A percentile compares a stretch with the other conserved stretches of the same genome.
These are phyloP conservation scores for Trichomycterus rosablanca DNA, from an alignment of 2,113 vertebrate species.

Conservation along the genomic window DNA sequence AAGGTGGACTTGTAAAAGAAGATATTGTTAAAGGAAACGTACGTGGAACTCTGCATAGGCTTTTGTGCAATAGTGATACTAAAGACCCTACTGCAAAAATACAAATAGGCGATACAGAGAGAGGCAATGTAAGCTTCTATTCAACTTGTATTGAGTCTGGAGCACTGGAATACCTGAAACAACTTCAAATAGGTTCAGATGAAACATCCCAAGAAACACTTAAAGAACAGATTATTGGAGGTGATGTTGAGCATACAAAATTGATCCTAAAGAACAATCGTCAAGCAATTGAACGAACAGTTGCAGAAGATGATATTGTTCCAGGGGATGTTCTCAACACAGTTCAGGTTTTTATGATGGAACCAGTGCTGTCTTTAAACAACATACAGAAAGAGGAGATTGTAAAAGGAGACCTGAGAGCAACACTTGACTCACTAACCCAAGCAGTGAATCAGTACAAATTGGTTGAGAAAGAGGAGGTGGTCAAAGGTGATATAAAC, in stretches of 20 bases:
- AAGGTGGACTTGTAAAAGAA: conserved; percentile 61
- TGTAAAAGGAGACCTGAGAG: conserved; percentile 77
- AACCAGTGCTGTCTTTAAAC: conserved; percentile 59
- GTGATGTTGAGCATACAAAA: conserved; percentile 79
- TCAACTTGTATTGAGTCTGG: conserved; percentile 89
- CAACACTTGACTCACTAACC: conserved; percentile 74
- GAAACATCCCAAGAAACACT: conserved; percentile 53
- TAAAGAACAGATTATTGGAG: conserved; percentile 74
- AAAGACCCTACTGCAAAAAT: conserved; percentile 64
- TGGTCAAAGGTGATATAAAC: conserved; percentile 72
- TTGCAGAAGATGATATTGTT: conserved; percentile 79
- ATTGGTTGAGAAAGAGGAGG: conserved; percentile 76
- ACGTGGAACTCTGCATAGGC: conserved; percentile 70
- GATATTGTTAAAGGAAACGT: conserved; percentile 80
- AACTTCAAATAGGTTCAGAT: conserved; percentile 68
- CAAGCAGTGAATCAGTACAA: conserved; percentile 74
- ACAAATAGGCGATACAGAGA: conserved; percentile 73
- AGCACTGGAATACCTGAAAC: conserved; percentile 82
- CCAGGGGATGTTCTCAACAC: conserved; percentile 78
- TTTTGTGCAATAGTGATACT: conserved; percentile 69
- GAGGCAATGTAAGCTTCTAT: conserved; percentile 89
- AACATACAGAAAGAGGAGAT: conserved; percentile 73
- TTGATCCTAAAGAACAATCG: conserved; percentile 69
- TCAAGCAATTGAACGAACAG: conserved; percentile 71
- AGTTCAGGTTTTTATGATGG: conserved; percentile 77